Base-by-base conservation (phyloP, 2,888 invertebrate species). In the Lasioglossum morio region DNA sequence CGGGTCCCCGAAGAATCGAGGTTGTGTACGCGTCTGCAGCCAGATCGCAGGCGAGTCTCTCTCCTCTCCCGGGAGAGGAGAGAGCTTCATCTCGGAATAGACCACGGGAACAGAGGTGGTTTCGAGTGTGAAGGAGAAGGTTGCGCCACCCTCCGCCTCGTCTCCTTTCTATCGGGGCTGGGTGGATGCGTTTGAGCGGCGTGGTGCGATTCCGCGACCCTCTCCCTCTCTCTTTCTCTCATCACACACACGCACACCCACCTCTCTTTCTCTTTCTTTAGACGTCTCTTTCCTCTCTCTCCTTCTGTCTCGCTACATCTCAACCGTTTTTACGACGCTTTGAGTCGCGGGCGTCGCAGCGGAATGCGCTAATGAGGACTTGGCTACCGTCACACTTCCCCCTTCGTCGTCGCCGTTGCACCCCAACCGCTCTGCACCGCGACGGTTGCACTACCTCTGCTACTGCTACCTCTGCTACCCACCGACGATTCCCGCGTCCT, bases 281-380 rank as follows among this genome's bases (percentile, higher is more conserved):
- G 53, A n/a, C 34, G 27, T 19, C 72, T 66, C 72, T 82, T 74
- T 46, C 70, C 66, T 70, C 76, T 81, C 85, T 81, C 78, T 81
- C 80, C 37, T 85, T 78, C 85, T 83, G 86, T 86, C 90, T 84
- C 85, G 89, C 88, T 89, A 94, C 93, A 93, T 94, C 93, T 94
- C 94, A 94, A 94, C 93, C 94, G 95, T 94, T 95, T 95, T 95
- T 95, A 95, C 94, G 95, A 94, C 94, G 92, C 95, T 95, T 95
- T 95, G 94, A 95, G 94, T 94, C 93, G 95, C 95, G 94, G 94
- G 95, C 94, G 95, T 95, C 95, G 94, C 94, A 93, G 93, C 94
- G 95, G 95, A 95, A 95, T 95, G 95, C 95, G 94, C 94, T 95
- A 95, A 95, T 95, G 95, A 95, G 94, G 94, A 94, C 94, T 95